Base-by-base conservation (phyloP, 2,113 vertebrate genomes). In the Agapornis roseicollis region DNA sequence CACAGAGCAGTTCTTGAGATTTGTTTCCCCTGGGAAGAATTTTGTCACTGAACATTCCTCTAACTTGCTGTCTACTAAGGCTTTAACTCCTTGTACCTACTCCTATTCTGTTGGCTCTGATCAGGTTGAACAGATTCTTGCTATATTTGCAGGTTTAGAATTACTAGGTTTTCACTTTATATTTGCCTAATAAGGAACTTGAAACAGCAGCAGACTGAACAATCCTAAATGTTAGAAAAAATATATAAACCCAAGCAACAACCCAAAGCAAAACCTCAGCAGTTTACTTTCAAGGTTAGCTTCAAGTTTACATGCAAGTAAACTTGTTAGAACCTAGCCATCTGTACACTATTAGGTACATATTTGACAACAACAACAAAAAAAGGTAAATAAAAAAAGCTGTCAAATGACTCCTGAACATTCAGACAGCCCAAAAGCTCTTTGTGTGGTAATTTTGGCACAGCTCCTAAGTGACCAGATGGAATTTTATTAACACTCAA, bases 261-360 rank as follows among this genome's bases (percentile, higher is more conserved):
- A 71, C 88, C 82, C 71, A 72, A 94, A 94, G 89, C 56, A 90
- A 94, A 95, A 92, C 87, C 61, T 91, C 95, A 96, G 90, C 96
- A 97, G 94, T 78, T 96, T 80, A 91, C 79, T 96, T 95, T 93
- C 96, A 93, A 94, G 96, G 88, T 93, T 95, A 93, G 64, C 80
- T 94, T 92, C 52, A 56, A 86, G 93, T 94, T 69, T 93, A 80
- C 85, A 90, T 71, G 12, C 39, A 73, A 96, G 42, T 88, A 90
- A 97, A 96, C 96, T 96, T 96, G 96, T 96, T 96, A 97, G 64
- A 93, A 93, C 92, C 66, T 83, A 74, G 44, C 95, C 96, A 97
- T 96, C 96, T 97, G 96, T 94, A 74, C 42, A 68, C 56, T 94
- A 96, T 97, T 96, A 97, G 93, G 95, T 97, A 85, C 22, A 4